Conservation (phyloP, 1,140 invertebrate genomes). For the Proctacanthus coquilletti region DNA sequence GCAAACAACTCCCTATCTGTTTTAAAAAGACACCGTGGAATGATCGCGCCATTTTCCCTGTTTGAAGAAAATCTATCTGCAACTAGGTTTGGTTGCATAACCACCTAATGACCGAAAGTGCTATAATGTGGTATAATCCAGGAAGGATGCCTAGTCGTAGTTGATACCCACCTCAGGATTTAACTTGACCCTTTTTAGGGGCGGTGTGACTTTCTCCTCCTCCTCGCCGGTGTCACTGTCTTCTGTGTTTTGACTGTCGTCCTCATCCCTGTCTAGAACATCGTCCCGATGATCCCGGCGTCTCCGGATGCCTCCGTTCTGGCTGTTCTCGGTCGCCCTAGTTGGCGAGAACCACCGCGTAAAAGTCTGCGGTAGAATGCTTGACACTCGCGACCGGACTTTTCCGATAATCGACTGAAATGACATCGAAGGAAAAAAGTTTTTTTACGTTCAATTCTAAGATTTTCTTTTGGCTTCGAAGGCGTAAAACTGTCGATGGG, state of each 20-base stretch:
- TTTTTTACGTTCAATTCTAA: constrained; percentile 7
- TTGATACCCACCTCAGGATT: too few species aligned
- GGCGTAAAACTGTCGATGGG: too few species aligned
- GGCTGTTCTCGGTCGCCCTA: constrained; percentile 6
- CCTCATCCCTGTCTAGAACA: constrained; percentile 1
- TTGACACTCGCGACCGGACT: constrained; percentile 18
- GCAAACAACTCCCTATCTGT: too few species aligned
- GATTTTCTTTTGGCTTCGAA: too few species aligned
- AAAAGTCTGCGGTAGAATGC: constrained; percentile 17
- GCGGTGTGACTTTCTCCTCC: not conserved
- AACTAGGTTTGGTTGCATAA: too few species aligned
- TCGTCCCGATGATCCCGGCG: not conserved
- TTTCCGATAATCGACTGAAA: constrained; percentile 23
- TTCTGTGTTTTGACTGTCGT: constrained; percentile 6
- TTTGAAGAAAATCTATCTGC: too few species aligned
- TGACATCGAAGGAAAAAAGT: not conserved
- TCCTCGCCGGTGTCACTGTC: constrained; percentile 15
- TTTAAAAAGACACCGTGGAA: too few species aligned
- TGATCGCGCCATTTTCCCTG: too few species aligned
- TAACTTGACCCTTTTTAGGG: too few species aligned
- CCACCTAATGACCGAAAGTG: too few species aligned
- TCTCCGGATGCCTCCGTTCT: constrained; percentile 7
- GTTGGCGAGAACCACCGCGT: constrained; percentile 23
- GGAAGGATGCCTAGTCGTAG: too few species aligned
- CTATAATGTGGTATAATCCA: too few species aligned